phyloP scores from a whole-genome alignment of 2,113 vertebrate species.

The Sporophila hypoxantha region DNA sequence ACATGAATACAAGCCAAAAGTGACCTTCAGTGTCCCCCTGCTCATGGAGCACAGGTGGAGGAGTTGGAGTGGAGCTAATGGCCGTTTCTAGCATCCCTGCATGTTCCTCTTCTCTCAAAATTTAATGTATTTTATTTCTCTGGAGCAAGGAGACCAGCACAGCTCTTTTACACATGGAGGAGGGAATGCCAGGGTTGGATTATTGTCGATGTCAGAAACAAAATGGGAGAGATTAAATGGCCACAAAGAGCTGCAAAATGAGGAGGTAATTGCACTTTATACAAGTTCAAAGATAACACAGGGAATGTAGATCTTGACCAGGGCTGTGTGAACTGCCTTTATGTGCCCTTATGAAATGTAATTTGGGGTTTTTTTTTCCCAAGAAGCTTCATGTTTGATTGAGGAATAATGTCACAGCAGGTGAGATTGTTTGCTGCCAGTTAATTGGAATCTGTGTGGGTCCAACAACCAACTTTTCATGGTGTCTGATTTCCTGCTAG shows the following conservation, averaged over 20 bases:
- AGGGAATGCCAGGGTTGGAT: background rate
- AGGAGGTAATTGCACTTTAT: background rate
- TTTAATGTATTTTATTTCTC: background rate
- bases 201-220: background rate
- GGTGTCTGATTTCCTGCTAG: background rate
- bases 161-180: background rate
- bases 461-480: background rate
- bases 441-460: background rate
- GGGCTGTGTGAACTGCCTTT: background rate
- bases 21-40: background rate
- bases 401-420: background rate
- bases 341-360: background rate
- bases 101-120: background rate
- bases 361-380: rapidly evolving
- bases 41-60: background rate
- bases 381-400: background rate
- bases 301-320: background rate
- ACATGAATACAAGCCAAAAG: background rate
- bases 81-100: background rate
- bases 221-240: background rate
- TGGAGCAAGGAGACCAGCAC: background rate
- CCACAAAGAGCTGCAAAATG: background rate
- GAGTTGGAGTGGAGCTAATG: background rate
- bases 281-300: background rate
- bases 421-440: background rate